These are phyloP conservation scores for Deroplatys truncata DNA, from an alignment of 2,888 invertebrate species.

Conservation along the genomic window DNA sequence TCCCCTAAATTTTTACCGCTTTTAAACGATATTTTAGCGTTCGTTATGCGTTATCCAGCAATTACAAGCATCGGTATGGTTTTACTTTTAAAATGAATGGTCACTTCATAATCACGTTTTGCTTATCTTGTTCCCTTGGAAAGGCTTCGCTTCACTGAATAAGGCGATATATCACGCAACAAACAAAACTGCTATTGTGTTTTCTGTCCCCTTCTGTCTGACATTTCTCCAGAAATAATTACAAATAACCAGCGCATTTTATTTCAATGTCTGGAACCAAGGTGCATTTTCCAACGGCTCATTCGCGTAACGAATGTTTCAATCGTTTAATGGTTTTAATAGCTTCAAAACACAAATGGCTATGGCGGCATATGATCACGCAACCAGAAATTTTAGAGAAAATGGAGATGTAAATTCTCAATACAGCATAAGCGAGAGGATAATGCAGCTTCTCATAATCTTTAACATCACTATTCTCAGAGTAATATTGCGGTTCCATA, in stretches of 20 bases:
- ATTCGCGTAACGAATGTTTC: too few species aligned
- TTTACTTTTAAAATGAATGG: not conserved
- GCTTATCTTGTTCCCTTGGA: not conserved
- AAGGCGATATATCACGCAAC: not conserved
- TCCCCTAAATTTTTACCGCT: not conserved
- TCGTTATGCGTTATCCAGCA: not conserved
- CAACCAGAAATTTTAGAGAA: too few species aligned
- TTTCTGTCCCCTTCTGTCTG: not conserved
- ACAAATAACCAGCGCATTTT: not conserved
- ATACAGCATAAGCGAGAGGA: too few species aligned
- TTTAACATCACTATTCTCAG: too few species aligned
- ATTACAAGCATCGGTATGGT: not conserved
- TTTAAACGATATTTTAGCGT: not conserved
- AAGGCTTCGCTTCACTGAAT: not conserved
- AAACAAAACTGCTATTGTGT: not conserved
- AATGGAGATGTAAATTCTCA: too few species aligned
- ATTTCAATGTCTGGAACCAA: not conserved
- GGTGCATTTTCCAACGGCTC: too few species aligned
- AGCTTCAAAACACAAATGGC: too few species aligned
- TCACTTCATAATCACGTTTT: not conserved
- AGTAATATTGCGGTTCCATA: too few species aligned
- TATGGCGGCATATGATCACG: too few species aligned
- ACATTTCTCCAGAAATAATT: not conserved
- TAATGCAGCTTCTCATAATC: too few species aligned
- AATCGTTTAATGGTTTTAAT: too few species aligned